Evolutionary conservation across 1,140 invertebrate genomes (phyloP), one percentile per base, ranked within the genome.

Genomic region (Ephestia elutella): DNA sequence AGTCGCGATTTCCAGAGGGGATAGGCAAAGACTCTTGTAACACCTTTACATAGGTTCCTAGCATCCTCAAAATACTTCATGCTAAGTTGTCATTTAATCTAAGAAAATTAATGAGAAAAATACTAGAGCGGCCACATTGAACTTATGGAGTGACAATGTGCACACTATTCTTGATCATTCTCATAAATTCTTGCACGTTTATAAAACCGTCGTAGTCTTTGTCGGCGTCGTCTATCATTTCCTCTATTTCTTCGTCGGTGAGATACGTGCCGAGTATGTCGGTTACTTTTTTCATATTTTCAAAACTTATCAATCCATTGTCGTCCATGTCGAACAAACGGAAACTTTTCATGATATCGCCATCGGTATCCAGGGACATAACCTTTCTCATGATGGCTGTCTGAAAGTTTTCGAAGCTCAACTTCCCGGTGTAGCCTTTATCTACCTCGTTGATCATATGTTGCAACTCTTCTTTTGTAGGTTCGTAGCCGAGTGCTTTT

Each of bases 191-290:
- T 53, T 80, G 63, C 7, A 76, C 76, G 10, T 75, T 81, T 7
- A 87, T 66, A 61, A 70, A 70, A 49, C 83, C 84, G 62, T 89
- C 84, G 25, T 69, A 81, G 60, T 89, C 82, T 63, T 80, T 83
- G 60, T 89, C 87, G 11, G 82, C 86, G 50, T 87, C 85, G 49
- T 89, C 86, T 18, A 89, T 77, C 85, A 89, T 87, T 66, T 89
- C 86, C 53, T 85, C 77, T 20, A 89, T 88, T 73, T 89, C 86
- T 65, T 89, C 81, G 63, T 89, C 87, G 0, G 79, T 82, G 10
- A 89, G 63, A 65, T 77, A 60, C 9, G 67, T 73, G 0, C 73
- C 84, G 2, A 89, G 65, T 11, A 82, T 77, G 57, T 83, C 62
- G 0, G 80, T 76, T 0, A 89, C 84, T 10, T 58, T 17, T 61